phyloP scores from a whole-genome alignment of 2,888 invertebrate species.

The Tetragonisca angustula region DNA sequence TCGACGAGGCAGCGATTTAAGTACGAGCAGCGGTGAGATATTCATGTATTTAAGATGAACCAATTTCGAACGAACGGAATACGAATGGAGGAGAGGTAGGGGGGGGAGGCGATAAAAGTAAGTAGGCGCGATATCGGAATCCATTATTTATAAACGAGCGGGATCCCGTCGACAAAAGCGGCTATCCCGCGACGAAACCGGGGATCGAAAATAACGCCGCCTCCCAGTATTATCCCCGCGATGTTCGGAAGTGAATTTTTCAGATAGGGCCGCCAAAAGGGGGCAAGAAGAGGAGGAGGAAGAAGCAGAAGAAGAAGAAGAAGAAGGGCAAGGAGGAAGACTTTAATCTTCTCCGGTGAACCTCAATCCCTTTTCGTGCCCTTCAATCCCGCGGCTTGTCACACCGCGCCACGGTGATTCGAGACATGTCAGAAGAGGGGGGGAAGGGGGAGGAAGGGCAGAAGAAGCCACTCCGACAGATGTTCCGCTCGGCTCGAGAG shows the following conservation, averaged over 20 bases:
- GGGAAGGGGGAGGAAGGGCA: slow-evolving; percentile 4
- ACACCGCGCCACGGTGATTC: slow-evolving; percentile 55
- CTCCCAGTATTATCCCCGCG: background rate
- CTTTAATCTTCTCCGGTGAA: slow-evolving; percentile 68
- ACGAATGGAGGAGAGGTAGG: background rate
- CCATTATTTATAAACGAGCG: slow-evolving; percentile 59
- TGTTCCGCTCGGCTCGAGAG: slow-evolving; percentile 70
- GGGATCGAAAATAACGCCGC: slow-evolving; percentile 1
- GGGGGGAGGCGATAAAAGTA: slow-evolving; percentile 23
- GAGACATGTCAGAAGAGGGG: slow-evolving; percentile 49
- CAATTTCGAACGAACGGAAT: background rate
- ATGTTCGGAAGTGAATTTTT: slow-evolving; percentile 54
- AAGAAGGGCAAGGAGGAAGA: slow-evolving; percentile 25
- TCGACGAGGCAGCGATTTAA: background rate
- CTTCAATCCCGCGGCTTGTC: slow-evolving; percentile 67
- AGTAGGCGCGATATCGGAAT: slow-evolving; percentile 15
- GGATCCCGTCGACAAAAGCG: slow-evolving; percentile 54
- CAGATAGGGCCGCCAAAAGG: slow-evolving; percentile 29
- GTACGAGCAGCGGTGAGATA: too few relatives aligned
- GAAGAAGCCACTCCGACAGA: slow-evolving; percentile 73
- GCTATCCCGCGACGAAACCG: slow-evolving; percentile 6
- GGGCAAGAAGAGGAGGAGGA: background rate
- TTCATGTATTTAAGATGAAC: slow-evolving; percentile 1
- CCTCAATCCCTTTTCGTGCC: slow-evolving; percentile 66
- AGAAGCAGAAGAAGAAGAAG: background rate